Base-by-base conservation (phyloP, 2,888 invertebrate genomes). In the Eristalis tenax region DNA sequence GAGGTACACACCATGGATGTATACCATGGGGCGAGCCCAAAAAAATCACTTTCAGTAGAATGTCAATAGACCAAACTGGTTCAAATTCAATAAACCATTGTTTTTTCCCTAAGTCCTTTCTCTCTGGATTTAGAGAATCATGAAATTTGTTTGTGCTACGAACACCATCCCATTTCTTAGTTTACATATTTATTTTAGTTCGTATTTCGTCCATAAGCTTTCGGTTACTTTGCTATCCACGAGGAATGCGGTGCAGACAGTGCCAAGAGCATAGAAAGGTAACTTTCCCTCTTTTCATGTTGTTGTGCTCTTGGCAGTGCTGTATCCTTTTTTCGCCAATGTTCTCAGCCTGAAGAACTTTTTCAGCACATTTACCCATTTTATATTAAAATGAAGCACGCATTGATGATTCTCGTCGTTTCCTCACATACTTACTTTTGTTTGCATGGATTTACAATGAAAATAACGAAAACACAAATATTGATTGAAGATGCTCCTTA, bases 401-500 rank as follows among this genome's bases (percentile, higher is more conserved):
- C 40, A 57, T 65, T 75, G 50, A 50, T 66, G 3, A 23, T 38
- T 26, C 13, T 28, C n/a, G 38, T 57, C 2, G 63, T 43, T 43
- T n/a, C 23, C 26, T 74, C 8, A 6, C 50, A 43, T n/a, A 38
- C 38, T 13, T 38, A 38, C 13, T 13, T 38, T 38, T 38, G 43
- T n/a, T 43, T 43, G 43, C 15, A 50, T 50, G 18, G 50, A 50
- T 18, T 50, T 40, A 68, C 56, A 59, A 32, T 22, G 28, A 11
- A 70, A 28, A 61, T 23, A 38, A 56, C 18, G 13, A 15, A 69
- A 69, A 50, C 50, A 43, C 15, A 77, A 63, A 50, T 50, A 71
- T 83, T 78, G 63, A 83, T 77, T 73, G 35, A 68, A 68, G 50
- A 22, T 73, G 63, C 43, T 40, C 32, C 63, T 66, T 63, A 57